Conservation (phyloP, 2,888 invertebrate genomes). For the Mesochorus sp. region DNA sequence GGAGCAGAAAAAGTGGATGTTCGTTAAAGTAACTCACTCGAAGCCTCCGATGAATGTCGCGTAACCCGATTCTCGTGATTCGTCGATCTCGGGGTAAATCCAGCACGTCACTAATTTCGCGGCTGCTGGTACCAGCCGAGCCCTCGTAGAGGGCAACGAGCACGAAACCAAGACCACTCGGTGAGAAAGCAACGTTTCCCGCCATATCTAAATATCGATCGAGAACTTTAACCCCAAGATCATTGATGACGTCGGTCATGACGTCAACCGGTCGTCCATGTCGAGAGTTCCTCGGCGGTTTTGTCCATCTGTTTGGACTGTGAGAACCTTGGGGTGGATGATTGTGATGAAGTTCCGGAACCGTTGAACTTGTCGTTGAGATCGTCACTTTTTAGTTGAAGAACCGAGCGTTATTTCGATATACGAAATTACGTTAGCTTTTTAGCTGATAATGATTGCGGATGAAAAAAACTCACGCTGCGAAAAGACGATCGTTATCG, state of each 20-base stretch:
- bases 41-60: slow-evolving; percentile 91
- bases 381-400: slow-evolving; percentile 12
- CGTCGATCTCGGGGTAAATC: slow-evolving; percentile 89
- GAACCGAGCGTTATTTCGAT: too few relatives aligned
- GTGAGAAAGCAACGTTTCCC: slow-evolving; percentile 91
- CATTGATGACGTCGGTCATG: slow-evolving; percentile 92
- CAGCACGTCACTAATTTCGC: slow-evolving; percentile 88
- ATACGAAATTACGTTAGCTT: too few relatives aligned
- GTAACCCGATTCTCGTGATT: slow-evolving; percentile 89
- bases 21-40: slow-evolving; percentile 86
- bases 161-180: slow-evolving; percentile 91
- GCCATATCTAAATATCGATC: slow-evolving; percentile 72
- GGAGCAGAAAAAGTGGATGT: neutral
- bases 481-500: slow-evolving; percentile 13
- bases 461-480: slow-evolving; percentile 36
- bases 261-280: slow-evolving; percentile 85
- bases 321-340: slow-evolving; percentile 32
- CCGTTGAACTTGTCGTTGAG: neutral
- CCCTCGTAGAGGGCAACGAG: slow-evolving; percentile 91
- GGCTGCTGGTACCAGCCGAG: slow-evolving; percentile 87
- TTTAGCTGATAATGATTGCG: neutral
- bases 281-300: slow-evolving; percentile 11
- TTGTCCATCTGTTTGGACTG: slow-evolving; percentile 37
- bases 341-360: slow-evolving; percentile 14
- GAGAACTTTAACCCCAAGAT: slow-evolving; percentile 84